Evolutionary conservation across 2,113 vertebrate genomes (phyloP), one percentile per base, ranked within the genome.

Genomic region (Lamprotornis superbus): DNA sequence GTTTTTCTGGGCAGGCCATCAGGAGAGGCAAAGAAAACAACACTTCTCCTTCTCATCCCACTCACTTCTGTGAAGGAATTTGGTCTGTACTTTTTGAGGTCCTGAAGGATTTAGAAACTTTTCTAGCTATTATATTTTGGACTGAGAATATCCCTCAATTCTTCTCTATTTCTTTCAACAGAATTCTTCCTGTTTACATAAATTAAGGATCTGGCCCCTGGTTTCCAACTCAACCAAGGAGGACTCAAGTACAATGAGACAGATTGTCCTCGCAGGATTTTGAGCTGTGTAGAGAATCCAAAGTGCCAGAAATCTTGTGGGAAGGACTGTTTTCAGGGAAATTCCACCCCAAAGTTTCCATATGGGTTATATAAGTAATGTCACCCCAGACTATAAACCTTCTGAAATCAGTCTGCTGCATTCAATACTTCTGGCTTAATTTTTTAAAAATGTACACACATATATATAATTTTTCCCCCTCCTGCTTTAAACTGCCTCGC

Each of bases 271-370:
- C 14, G 0, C 52, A 94, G 90, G 68, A 81, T 86, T 96, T 93
- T 1, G 67, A 95, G 60, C 64, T 60, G 78, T 3, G 3, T 18
- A 49, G 64, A 92, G 80, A 93, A 88, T 47, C 49, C 75, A 53
- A 85, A 88, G 71, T 87, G 73, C 83, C 90, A 95, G 85, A 81
- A 96, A 89, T 77, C 60, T 90, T 94, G 83, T 93, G 88, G 92
- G 76, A 96, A 96, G 44, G 60, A 70, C 68, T 78, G 76, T 90
- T 96, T 95, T 47, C 79, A 95, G 57, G 85, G 94, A 93, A 96
- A 97, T 97, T 94, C 90, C 93, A 92, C 10, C 37, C 60, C 63
- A 33, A 57, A 80, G 57, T 96, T 95, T 95, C 92, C 89, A 42
- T 92, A 87, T 1, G 0, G 87, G 87, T 83, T 49, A 78, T 73